Conservation (phyloP, 2,113 vertebrate species). For the Corynorhinus townsendii region DNA sequence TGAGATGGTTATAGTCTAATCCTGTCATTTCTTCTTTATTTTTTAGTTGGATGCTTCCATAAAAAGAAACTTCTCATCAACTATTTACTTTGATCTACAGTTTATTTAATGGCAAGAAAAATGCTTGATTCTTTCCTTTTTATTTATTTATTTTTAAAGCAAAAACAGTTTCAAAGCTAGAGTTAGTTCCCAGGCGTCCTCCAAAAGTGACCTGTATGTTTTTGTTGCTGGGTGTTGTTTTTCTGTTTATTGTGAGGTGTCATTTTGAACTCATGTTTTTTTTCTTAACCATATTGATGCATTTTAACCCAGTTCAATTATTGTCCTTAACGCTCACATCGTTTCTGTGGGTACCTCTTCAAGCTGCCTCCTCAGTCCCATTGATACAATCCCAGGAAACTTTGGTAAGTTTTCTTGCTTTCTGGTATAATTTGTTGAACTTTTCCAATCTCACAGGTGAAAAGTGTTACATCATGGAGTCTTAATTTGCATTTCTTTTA, state of each 20-base stretch:
- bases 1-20: neutral
- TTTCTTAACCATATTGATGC: neutral
- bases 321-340: neutral
- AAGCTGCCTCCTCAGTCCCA: neutral
- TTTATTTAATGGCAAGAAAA: neutral
- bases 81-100: neutral
- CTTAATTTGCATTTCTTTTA: slow-evolving; percentile 7
- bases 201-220: neutral
- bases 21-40: neutral
- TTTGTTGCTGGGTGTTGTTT: neutral
- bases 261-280: neutral
- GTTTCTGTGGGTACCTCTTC: neutral
- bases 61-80: neutral
- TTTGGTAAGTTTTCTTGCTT: neutral
- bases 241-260: neutral
- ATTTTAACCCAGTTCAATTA: neutral
- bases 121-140: neutral
- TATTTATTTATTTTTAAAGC: neutral
- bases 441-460: neutral
- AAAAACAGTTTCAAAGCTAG: neutral
- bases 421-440: neutral
- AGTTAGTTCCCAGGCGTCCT: neutral
- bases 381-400: neutral
- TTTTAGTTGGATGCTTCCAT: neutral
- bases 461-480: neutral